Conservation (phyloP, 1,140 invertebrate genomes). For the Bombus superbus region DNA sequence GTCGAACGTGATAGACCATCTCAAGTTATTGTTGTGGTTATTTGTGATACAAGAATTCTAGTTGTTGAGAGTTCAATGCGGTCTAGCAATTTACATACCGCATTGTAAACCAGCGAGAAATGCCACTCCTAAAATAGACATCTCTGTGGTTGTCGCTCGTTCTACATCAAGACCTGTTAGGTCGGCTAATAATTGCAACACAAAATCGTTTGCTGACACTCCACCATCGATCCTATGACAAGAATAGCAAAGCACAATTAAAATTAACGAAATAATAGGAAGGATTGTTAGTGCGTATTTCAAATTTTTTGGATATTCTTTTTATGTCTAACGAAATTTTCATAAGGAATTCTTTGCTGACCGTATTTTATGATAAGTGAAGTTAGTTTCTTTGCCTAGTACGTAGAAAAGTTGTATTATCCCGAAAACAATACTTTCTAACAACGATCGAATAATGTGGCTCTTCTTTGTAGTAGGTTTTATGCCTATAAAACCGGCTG, state of each 20-base stretch:
- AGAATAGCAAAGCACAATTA: not conserved
- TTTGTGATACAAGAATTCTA: too few species aligned
- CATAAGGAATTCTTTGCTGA: constrained; percentile 72
- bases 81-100: constrained; percentile 82
- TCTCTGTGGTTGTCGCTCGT: constrained; percentile 86
- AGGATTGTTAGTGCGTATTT: too few species aligned
- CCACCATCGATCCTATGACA: constrained; percentile 93
- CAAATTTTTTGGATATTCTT: not conserved
- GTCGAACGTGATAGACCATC: not conserved
- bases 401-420: constrained; percentile 90
- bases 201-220: constrained; percentile 95
- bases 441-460: constrained; percentile 91
- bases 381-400: constrained; percentile 86
- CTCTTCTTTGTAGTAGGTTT: constrained; percentile 90
- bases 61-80: constrained; percentile 11
- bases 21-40: not conserved
- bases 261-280: not conserved
- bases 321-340: not conserved
- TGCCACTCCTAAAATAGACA: constrained; percentile 91
- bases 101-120: constrained; percentile 91
- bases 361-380: constrained; percentile 85
- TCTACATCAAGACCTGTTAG: constrained; percentile 89
- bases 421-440: constrained; percentile 95
- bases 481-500: constrained; percentile 93
- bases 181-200: constrained; percentile 94